Base-by-base conservation (phyloP, 1,140 invertebrate species). In the Trichonephila inaurata region DNA sequence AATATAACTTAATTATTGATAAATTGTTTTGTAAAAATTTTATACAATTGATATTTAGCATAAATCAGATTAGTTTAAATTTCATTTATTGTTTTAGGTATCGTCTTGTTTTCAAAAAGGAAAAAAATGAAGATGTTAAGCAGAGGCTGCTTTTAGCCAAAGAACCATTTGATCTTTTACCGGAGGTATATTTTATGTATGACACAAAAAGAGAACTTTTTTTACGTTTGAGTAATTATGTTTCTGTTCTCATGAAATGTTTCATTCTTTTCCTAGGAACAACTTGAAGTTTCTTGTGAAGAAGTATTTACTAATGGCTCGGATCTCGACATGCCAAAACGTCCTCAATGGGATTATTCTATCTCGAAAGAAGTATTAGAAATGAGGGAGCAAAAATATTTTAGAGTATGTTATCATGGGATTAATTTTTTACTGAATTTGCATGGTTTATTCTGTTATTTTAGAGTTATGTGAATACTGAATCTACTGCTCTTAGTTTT, bases 281-380 rank as follows among this genome's bases (percentile, higher is more conserved):
- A 93, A 64, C 94, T 96, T 90, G 96, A 96, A 94, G 91, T 96
- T 18, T 95, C 95, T 28, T 94, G 95, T 61, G 95, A 96, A 89
- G 95, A 95, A 40, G 94, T 96, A 14, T 96, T 95, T 89, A 94
- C 95, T 83, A 95, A 95, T 66, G 95, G 95, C 3, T 94, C 95
- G 16, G 95, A 95, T 12, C 77, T 96, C 0, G 96, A 96, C 91
- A 96, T 96, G 93, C 96, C 96, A 2, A 96, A 96, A 91, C 94
- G 96, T 92, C 96, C 96, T 14, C 82, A 94, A 19, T 96, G 96
- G 96, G 94, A 95, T 69, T 96, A 95, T 94, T 95, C 69, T 44
- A 94, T 96, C 83, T 95, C 95, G 12, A 96, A 95, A 91, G 94
- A 95, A 89, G 60, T 96, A 94, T 94, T 96, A 40, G 95, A 96